These are phyloP conservation scores for Hypomesus transpacificus DNA, from an alignment of 2,113 vertebrate genomes.

Conservation along the genomic window DNA sequence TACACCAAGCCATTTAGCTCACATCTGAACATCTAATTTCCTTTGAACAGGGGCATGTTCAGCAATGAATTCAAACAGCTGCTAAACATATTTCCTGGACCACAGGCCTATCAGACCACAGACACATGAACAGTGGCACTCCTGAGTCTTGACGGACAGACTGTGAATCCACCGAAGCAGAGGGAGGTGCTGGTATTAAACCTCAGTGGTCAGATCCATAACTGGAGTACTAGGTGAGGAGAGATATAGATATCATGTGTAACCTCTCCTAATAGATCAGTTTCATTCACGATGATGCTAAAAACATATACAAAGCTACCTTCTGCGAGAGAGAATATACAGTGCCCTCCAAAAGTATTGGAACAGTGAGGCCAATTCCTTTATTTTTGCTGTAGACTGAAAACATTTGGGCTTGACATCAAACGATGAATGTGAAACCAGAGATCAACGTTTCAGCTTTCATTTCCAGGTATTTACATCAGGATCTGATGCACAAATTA, in stretches of 20 bases:
- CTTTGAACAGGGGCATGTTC: conserved; percentile 31
- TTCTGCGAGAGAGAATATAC: background rate
- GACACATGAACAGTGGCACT: conserved; percentile 9
- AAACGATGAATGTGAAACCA: too few relatives aligned
- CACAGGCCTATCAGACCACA: conserved; percentile 25
- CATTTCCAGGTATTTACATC: too few relatives aligned
- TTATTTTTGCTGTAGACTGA: too few relatives aligned
- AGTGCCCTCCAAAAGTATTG: too few relatives aligned
- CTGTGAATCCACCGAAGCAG: background rate
- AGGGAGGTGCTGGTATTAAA: conserved; percentile 6
- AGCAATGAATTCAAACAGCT: conserved; percentile 51
- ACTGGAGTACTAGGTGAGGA: background rate
- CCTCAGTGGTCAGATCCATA: background rate
- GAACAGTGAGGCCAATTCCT: too few relatives aligned
- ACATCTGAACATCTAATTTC: conserved; percentile 63
- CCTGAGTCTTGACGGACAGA: background rate
- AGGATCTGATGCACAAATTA: too few relatives aligned
- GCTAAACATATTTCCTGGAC: conserved; percentile 61
- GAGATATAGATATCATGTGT: conserved; percentile 13
- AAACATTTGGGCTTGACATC: too few relatives aligned
- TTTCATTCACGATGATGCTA: background rate
- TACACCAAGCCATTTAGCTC: conserved; percentile 26
- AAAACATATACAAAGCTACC: background rate
- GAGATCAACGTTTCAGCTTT: too few relatives aligned
- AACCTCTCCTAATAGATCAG: background rate